Conservation (phyloP, 2,797 vertebrate species). For the Sebastes umbrosus region DNA sequence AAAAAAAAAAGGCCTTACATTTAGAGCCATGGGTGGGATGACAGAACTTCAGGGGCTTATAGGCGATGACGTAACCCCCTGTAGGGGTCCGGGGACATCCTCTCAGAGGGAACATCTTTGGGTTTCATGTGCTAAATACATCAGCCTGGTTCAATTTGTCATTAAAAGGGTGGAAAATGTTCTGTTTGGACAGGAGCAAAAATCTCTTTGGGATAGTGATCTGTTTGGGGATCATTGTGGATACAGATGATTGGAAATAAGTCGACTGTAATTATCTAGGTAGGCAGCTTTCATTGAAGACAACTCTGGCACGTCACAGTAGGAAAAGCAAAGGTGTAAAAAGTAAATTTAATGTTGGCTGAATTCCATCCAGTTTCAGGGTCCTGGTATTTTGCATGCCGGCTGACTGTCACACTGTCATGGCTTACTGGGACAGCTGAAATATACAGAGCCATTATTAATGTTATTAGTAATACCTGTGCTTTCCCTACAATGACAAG, state of each 20-base stretch:
- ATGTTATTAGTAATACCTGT: background rate
- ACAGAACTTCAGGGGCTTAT: slow-evolving; percentile 11
- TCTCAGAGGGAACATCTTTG: background rate
- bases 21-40: slow-evolving; percentile 21
- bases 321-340: background rate
- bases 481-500: background rate
- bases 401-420: background rate
- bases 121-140: slow-evolving; percentile 3
- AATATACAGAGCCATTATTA: background rate
- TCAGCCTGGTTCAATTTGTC: slow-evolving; percentile 1
- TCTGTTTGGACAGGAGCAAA: background rate
- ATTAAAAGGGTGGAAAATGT: background rate
- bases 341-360: background rate
- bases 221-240: background rate
- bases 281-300: background rate
- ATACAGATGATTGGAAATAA: background rate
- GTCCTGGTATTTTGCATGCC: background rate
- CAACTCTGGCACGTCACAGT: background rate
- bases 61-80: slow-evolving; percentile 9
- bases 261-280: background rate
- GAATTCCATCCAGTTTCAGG: background rate
- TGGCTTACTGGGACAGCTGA: background rate
- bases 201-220: background rate
- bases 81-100: slow-evolving; percentile 1
- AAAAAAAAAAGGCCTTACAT: slow-evolving; percentile 6